Evolutionary conservation across 2,113 vertebrate species (phyloP).

Genomic region (Arvicanthis niloticus): DNA sequence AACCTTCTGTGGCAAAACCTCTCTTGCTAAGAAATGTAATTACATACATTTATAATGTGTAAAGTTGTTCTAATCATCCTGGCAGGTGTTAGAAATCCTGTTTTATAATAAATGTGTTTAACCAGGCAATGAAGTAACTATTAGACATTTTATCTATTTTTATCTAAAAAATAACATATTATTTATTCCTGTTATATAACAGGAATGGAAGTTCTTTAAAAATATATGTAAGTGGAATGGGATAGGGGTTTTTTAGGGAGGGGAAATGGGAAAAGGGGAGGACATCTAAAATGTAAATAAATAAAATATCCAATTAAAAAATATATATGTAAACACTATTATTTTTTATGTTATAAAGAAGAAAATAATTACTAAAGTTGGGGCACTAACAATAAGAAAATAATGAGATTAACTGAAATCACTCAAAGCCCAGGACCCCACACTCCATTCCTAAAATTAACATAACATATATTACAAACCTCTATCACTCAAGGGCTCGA

Average conservation of each 20-base stretch:
- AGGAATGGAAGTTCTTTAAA: constrained; percentile 45
- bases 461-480: constrained; percentile 80
- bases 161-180: no score
- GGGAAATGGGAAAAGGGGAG: no score
- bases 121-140: constrained; percentile 59
- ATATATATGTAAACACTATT: neutral
- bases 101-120: constrained; percentile 68
- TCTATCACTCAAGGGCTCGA: constrained; percentile 65
- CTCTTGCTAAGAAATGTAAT: constrained; percentile 50
- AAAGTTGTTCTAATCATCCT: constrained; percentile 65
- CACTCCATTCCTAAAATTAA: neutral
- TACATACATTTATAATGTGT: constrained; percentile 64
- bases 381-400: constrained; percentile 57
- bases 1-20: neutral
- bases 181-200: neutral
- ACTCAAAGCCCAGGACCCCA: neutral
- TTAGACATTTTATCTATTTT: constrained; percentile 50
- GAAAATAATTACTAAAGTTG: neutral
- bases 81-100: constrained; percentile 70
- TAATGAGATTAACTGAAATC: constrained; percentile 39
- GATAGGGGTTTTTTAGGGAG: no score
- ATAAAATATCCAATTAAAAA: no score
- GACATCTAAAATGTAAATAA: no score
- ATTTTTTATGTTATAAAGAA: neutral
- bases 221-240: neutral